Conservation (phyloP, 1,140 invertebrate species). For the Brachionus paranguensis region DNA sequence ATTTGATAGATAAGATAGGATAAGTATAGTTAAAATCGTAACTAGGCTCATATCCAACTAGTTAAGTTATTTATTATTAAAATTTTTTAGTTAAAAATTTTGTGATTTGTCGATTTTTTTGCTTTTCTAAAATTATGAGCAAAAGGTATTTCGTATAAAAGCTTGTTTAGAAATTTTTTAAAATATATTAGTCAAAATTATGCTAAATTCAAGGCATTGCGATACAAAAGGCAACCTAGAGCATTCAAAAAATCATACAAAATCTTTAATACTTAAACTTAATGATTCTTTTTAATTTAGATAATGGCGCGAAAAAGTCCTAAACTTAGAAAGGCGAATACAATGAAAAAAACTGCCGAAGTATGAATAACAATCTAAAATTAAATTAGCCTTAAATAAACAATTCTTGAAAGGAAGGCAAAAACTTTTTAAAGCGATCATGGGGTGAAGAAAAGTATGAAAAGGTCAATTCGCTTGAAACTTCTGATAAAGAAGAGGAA, state of each 20-base stretch:
- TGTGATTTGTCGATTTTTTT: background rate
- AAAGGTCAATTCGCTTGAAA: background rate
- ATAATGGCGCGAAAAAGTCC: conserved; percentile 2
- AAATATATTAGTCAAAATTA: conserved; percentile 17
- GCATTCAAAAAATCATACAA: background rate
- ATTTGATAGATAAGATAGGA: background rate
- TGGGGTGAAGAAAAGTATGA: conserved; percentile 30
- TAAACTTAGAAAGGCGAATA: background rate
- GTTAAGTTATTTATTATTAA: background rate
- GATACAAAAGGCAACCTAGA: background rate
- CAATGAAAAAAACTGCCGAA: conserved; percentile 11
- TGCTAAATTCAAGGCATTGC: background rate
- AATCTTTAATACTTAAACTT: background rate
- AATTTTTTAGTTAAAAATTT: background rate
- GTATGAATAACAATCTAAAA: background rate
- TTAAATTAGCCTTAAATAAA: background rate
- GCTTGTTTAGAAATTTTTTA: background rate
- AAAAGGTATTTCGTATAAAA: background rate
- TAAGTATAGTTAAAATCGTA: background rate
- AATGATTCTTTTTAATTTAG: background rate
- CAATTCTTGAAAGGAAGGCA: background rate
- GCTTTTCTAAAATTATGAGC: background rate
- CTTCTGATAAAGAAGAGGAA: background rate
- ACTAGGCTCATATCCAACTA: background rate
- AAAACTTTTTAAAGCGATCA: background rate